A percentile compares a stretch with the other conserved stretches of the same genome.
Evolutionary conservation across 2,888 invertebrate species (phyloP).

Genomic region (Busseola fusca): DNA sequence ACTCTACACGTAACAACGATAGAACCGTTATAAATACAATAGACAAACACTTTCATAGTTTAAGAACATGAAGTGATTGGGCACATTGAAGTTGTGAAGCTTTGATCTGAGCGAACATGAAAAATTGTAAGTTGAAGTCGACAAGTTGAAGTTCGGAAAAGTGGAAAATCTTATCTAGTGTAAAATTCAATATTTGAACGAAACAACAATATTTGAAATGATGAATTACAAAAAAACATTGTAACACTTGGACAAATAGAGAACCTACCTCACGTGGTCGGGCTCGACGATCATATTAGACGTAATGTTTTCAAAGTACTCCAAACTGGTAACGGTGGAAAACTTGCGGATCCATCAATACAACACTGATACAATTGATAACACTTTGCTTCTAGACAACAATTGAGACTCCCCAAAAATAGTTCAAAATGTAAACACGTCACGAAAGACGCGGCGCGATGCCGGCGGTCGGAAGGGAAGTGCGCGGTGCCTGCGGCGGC

Average conservation of each 20-base stretch:
- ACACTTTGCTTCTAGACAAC: slow-evolving; percentile 78
- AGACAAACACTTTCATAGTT: not conserved
- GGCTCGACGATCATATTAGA: slow-evolving; percentile 88
- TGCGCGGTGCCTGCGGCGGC: slow-evolving; percentile 87
- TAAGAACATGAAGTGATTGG: not conserved
- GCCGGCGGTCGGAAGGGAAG: slow-evolving; percentile 86
- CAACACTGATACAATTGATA: slow-evolving; percentile 76
- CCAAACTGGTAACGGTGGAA: slow-evolving; percentile 75
- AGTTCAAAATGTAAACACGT: slow-evolving; percentile 84
- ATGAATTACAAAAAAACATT: slow-evolving; percentile 71
- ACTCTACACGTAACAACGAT: no score
- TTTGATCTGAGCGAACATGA: slow-evolving; percentile 1
- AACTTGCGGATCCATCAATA: slow-evolving; percentile 83
- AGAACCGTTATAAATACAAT: not conserved
- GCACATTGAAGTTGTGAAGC: slow-evolving; percentile 13
- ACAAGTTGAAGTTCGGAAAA: slow-evolving; percentile 43
- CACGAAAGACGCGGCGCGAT: slow-evolving; percentile 87
- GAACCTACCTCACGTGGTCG: slow-evolving; percentile 87
- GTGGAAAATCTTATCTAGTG: slow-evolving; percentile 36
- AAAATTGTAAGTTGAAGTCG: slow-evolving; percentile 51
- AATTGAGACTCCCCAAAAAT: slow-evolving; percentile 79
- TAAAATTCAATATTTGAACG: slow-evolving; percentile 47
- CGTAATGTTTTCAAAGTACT: slow-evolving; percentile 83
- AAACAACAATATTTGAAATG: slow-evolving; percentile 61
- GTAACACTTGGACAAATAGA: slow-evolving; percentile 79